Conservation (phyloP, 2,797 vertebrate species). For the Aldrovandia affinis region DNA sequence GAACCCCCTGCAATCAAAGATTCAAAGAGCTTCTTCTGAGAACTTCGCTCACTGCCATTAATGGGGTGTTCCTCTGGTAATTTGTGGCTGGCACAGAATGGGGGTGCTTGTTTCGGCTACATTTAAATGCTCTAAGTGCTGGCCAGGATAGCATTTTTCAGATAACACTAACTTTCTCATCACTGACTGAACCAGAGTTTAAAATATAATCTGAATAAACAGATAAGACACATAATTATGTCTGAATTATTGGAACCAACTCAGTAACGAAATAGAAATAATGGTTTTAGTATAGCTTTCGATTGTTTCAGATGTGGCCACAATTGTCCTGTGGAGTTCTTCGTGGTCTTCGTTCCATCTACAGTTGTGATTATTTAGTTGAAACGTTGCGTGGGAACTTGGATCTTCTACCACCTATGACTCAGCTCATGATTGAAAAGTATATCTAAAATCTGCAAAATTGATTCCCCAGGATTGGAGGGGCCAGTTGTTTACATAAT, state of each 20-base stretch:
- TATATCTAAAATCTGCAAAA: neutral
- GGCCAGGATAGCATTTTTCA: neutral
- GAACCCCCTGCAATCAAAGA: conserved; percentile 58
- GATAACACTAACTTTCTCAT: neutral
- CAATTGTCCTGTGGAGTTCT: neutral
- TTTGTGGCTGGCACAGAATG: conserved; percentile 47
- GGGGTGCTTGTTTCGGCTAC: conserved; percentile 37
- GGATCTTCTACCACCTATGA: neutral
- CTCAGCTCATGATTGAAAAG: neutral
- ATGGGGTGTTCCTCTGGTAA: conserved; percentile 41
- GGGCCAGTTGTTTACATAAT: too few species aligned
- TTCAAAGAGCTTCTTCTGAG: conserved; percentile 40
- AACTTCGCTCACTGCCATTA: conserved; percentile 48
- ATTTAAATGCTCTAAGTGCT: neutral
- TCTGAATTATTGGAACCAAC: neutral
- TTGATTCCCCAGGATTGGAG: neutral
- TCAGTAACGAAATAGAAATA: neutral
- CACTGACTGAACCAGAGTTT: neutral
- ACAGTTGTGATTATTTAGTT: neutral
- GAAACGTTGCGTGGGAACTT: neutral
- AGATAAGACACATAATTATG: too few species aligned
- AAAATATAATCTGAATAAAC: neutral
- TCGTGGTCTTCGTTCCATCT: neutral
- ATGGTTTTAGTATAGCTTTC: neutral
- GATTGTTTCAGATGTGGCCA: neutral